phyloP scores from a whole-genome alignment of 2,888 invertebrate genomes.

The Lymantria dispar region DNA sequence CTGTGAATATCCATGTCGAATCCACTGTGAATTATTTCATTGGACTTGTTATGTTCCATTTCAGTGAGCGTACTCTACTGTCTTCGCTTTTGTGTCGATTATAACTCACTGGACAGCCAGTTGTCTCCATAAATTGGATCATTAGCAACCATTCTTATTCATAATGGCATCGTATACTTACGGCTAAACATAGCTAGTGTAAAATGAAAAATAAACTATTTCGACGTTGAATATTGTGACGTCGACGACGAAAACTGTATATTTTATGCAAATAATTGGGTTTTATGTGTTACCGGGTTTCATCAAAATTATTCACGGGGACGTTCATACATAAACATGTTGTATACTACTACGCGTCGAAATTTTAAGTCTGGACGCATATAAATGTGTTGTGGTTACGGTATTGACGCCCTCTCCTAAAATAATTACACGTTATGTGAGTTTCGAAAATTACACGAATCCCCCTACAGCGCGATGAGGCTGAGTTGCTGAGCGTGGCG shows the following conservation, averaged over 20 bases:
- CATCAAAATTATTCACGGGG: constrained; percentile 22
- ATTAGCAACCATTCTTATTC: constrained; percentile 55
- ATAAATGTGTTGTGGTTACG: constrained; percentile 65
- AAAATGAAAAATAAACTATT: constrained; percentile 9
- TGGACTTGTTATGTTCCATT: constrained; percentile 61
- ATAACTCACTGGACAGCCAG: constrained; percentile 56
- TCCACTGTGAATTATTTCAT: constrained; percentile 74
- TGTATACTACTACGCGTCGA: constrained; percentile 19
- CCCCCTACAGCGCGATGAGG: constrained; percentile 46
- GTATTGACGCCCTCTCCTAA: constrained; percentile 70
- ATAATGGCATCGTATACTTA: constrained; percentile 41
- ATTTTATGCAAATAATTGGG: constrained; percentile 25
- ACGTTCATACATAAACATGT: constrained; percentile 31
- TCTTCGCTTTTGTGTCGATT: constrained; percentile 59
- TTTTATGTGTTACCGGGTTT: constrained; percentile 23
- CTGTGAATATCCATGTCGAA: constrained; percentile 65
- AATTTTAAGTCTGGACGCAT: constrained; percentile 47
- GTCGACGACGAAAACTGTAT: constrained; percentile 13
- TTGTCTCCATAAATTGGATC: constrained; percentile 64
- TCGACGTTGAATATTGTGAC: constrained; percentile 13
- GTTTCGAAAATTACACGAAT: constrained; percentile 73
- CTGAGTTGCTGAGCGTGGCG: constrained; percentile 40
- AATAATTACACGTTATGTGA: constrained; percentile 77
- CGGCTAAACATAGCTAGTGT: constrained; percentile 19
- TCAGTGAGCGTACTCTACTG: constrained; percentile 59